A percentile compares a stretch with the other conserved stretches of the same genome.
These are phyloP conservation scores for Deilephila porcellus DNA, from an alignment of 2,888 invertebrate genomes.

Conservation along the genomic window DNA sequence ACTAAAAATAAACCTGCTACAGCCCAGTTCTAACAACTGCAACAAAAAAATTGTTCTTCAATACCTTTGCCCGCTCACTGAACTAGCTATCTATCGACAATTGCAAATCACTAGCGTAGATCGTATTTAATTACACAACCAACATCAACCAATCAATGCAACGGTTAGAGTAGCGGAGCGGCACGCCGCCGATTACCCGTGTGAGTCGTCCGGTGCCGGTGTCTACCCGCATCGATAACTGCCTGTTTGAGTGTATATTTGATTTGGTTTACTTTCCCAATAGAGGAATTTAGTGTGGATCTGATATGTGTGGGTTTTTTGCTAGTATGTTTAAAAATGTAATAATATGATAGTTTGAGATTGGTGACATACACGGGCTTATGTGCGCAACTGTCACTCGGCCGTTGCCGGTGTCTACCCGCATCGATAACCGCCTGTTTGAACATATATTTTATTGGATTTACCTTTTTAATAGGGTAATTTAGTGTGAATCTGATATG, in stretches of 20 bases:
- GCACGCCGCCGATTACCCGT: slow-evolving; percentile 4
- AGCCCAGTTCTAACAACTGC: no score
- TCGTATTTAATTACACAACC: neutral
- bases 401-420: no score
- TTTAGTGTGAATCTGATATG: neutral
- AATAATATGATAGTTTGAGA: no score
- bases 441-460: neutral
- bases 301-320: neutral
- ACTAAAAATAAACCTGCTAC: no score
- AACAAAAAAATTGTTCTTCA: no score
- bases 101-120: neutral
- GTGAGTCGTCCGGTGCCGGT: neutral
- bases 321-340: no score
- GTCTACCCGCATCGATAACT: neutral
- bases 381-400: no score
- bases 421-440: neutral
- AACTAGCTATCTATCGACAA: neutral
- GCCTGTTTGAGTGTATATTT: neutral
- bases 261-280: neutral
- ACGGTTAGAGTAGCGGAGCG: neutral
- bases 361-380: no score
- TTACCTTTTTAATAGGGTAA: neutral
- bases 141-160: neutral
- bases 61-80: neutral
- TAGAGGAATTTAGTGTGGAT: neutral